Base-by-base conservation (phyloP, 2,888 invertebrate genomes). In the Gymnosoma rotundatum region DNA sequence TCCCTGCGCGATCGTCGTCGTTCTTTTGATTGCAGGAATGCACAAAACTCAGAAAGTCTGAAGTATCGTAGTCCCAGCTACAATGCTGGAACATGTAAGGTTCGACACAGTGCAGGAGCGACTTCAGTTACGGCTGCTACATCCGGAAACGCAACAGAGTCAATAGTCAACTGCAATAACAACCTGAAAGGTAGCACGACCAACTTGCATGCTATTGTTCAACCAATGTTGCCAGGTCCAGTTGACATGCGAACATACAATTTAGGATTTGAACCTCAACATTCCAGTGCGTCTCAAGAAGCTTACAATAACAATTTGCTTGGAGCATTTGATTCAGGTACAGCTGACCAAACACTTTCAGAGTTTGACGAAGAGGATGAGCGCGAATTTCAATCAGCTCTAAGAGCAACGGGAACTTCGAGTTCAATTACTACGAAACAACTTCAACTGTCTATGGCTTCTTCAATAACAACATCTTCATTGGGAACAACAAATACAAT, bases 231-330 rank as follows among this genome's bases (percentile, higher is more conserved):
- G 85, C 97, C 97, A 0, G 97, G 97, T 1, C 97, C 97, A 0
- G 97, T 97, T 0, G 97, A 97, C 90, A 97, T 97, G 97, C 94
- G 97, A 73, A 97, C 97, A 0, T 97, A 97, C 90, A 96, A 95
- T 89, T 93, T 94, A 21, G 91, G 90, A 36, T 92, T 90, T 66
- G 92, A 92, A 81, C 89, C 91, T 21, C 92, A 93, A 20, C 91
- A 93, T 74, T 94, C 93, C 85, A 93, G 93, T 7, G 89, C 91
- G 12, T 91, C 91, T 20, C 92, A 92, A 81, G 95, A 95, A 85
- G 93, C 94, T 0, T 95, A 94, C 86, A 94, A 94, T 78, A 91
- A 91, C 54, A 94, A 96, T 89, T 90, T 96, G 61, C 88, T 95
- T 8, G 94, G 94, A 21, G 93, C 94, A 10, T 96, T 96, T 88